phyloP scores from a whole-genome alignment of 2,888 invertebrate genomes.

The Pandemis corylana region DNA sequence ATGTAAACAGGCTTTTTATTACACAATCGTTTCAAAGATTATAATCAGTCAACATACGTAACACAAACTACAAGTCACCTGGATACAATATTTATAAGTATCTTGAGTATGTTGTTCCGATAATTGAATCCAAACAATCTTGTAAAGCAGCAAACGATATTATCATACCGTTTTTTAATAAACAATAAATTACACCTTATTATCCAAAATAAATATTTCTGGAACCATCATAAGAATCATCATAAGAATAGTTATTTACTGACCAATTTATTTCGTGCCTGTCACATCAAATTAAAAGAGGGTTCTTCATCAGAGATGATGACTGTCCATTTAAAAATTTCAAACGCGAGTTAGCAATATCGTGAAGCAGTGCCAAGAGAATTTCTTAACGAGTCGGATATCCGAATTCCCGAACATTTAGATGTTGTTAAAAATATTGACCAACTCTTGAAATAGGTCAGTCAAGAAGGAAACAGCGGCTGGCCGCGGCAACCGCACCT shows the following conservation, averaged over 20 bases:
- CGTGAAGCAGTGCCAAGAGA: conserved; percentile 37
- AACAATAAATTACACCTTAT: neutral
- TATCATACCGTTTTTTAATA: neutral
- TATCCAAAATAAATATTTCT: neutral
- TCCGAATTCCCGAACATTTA: conserved; percentile 40
- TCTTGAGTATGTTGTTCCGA: neutral
- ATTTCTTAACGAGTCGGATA: conserved; percentile 42
- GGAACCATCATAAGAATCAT: conserved; percentile 5
- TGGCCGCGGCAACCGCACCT: conserved; percentile 33
- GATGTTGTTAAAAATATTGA: conserved; percentile 36
- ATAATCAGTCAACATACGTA: neutral
- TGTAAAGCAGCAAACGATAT: neutral
- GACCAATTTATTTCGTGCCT: conserved; percentile 9
- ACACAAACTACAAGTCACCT: conserved; percentile 11
- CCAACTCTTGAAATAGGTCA: conserved; percentile 45
- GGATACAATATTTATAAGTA: neutral
- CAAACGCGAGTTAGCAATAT: conserved; percentile 32
- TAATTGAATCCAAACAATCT: conserved; percentile 8
- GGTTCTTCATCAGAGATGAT: conserved; percentile 19
- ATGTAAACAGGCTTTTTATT: neutral
- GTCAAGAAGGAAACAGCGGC: conserved; percentile 34
- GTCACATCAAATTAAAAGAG: conserved; percentile 24
- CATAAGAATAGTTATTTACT: conserved; percentile 19
- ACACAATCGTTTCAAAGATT: neutral
- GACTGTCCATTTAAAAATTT: conserved; percentile 21